Base-by-base conservation (phyloP, 2,113 vertebrate genomes). In the Falco punctatus region DNA sequence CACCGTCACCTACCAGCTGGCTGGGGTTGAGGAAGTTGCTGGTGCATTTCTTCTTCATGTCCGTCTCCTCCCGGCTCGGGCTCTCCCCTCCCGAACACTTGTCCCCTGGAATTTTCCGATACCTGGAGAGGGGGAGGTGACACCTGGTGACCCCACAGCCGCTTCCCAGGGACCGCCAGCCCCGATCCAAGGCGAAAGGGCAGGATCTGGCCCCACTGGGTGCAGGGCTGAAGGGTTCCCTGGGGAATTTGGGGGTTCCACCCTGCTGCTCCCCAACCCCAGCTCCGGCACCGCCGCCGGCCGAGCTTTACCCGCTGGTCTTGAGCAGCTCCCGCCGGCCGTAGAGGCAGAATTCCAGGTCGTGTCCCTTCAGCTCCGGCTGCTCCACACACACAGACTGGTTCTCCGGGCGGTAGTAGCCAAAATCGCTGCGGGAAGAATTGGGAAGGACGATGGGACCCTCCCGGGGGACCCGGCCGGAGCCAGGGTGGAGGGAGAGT, bases 41-140 rank as follows among this genome's bases (percentile, higher is more conserved):
- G 85, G 97, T 98, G 96, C 99, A 99, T 75, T 98, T 98, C 96
- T 96, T 98, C 92, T 98, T 98, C 96, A 99, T 96, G 95, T 99
- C 98, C 2, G 94, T 99, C 92, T 98, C 98, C 92, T 98, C 97
- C 78, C 99, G 97, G 26, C 96, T 94, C 11, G 98, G 99, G 93
- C 98, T 98, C 72, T 98, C 96, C 7, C 99, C 99, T 19, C 98
- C 99, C 7, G 97, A 92, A 93, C 99, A 99, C 79, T 97, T 98
- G 92, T 99, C 99, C 70, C 99, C 99, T 4, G 99, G 99, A 96
- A 99, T 99, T 91, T 99, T 99, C 90, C 99, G 98, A 95, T 99
- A 99, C 35, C 99, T 99, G 96, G 54, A 91, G 66, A 51, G 1
- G 13, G 10, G n/a, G 35, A 82, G 78, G 71, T 66, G 61, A 44